Evolutionary conservation across 2,797 vertebrate genomes (phyloP), one percentile per base, ranked within the genome.

Genomic region (Poeciliopsis presidionis): DNA sequence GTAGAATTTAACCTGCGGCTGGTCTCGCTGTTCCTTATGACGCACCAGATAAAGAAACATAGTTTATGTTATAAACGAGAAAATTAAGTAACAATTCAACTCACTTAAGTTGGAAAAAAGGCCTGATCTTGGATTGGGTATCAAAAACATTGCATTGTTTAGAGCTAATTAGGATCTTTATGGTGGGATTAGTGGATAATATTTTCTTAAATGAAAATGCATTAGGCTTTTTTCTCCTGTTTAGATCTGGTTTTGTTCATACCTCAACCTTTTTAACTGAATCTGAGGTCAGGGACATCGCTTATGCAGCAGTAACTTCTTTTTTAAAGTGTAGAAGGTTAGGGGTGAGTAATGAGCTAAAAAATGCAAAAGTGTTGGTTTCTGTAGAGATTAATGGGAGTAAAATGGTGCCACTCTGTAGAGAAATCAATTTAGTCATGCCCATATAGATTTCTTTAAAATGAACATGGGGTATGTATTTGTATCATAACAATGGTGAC

Each of bases 11-110:
- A 96, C 91, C 95, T 96, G 90, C 96, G 96, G 96, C 93, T 96
- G 95, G 96, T 98, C 97, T 97, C 98, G 97, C 97, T 99, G 97
- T 97, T 98, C 95, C 94, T 97, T 94, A 95, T 96, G 93, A 96
- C 96, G 96, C 96, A 97, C 96, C 96, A 97, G 96, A 93, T 94
- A 79, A 93, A 90, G 86, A 79, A 85, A 79, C 73, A 45, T 78
- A 22, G 74, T 86, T 83, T 61, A 16, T 41, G 7, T 74, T 45
- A 20, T 59, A 70, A 45, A 45, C 0, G 2, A 45, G 45, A 28
- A 45, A 7, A n/a, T 25, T 5, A n/a, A 16, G 5, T 16, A 45
- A 70, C 67, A 13, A n/a, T 1, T 70, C 25, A 45, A 28, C 22
- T 45, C n/a, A 13, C n/a, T 45, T 41, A 3, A n/a, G 41, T 45